Base-by-base conservation (phyloP, 2,113 vertebrate genomes). In the Coptodon rendalli region DNA sequence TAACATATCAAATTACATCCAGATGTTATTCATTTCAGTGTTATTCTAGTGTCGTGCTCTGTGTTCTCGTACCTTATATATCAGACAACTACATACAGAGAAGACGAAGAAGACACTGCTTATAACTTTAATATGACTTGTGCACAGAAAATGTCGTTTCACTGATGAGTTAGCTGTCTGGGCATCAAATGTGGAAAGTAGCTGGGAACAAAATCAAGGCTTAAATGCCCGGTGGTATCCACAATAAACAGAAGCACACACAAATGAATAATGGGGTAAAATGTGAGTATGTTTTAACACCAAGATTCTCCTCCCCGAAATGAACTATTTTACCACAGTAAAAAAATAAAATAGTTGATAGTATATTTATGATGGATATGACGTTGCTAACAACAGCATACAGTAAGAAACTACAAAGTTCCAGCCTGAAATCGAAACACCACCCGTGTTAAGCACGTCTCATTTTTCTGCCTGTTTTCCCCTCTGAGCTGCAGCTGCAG, bases 381-480 rank as follows among this genome's bases (percentile, higher is more conserved):
- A 38, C 1, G 34, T 9, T 48, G 9, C n/a, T n/a, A 66, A 68
- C 19, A 11, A 24, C 11, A 61, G 7, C 36, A 43, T 31, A 24
- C 19, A 68, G 14, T 34, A 36, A 22, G 48, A 87, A 52, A n/a
- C 31, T 31, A 12, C 22, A 81, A 59, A 78, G 53, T 19, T 80
- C 22, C 80, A 13, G 13, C 38, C 31, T 73, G 5, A 36, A 82
- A 80, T 40, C 5, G 16, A 36, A 86, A 82, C 85, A 14, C 45
- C 38, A 56, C 7, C 63, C 43, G 24, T 81, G 85, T 86, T 88
- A 29, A 45, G 38, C 22, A 84, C 50, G 7, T 45, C 38, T 82
- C 59, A n/a, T 86, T 91, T 91, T 89, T 89, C 88, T 80, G 53
- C 56, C 66, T 50, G 43, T 93, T 92, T 87, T 79, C 71, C 86